These are phyloP conservation scores for Redunca redunca DNA, from an alignment of 2,113 vertebrate species.

Conservation along the genomic window DNA sequence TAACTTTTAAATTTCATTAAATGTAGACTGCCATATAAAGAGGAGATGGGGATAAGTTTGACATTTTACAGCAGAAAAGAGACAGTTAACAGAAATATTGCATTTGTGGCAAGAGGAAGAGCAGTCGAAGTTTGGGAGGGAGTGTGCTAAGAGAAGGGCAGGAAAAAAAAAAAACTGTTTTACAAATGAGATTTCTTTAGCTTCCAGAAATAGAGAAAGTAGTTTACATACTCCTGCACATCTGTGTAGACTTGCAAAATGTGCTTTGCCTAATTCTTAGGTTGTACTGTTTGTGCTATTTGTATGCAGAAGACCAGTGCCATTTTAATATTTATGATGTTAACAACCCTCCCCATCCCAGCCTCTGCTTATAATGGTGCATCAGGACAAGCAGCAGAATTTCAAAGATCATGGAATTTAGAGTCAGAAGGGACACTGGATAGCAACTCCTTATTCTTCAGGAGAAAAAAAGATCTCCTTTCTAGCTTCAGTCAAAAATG, in stretches of 20 bases:
- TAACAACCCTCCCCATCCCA: constrained; percentile 42
- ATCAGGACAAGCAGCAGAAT: constrained; percentile 33
- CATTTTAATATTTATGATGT: constrained; percentile 70
- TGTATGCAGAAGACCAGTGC: constrained; percentile 69
- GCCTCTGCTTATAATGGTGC: not conserved
- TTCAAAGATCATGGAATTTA: constrained; percentile 26
- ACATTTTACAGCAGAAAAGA: constrained; percentile 75
- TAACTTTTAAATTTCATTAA: not conserved
- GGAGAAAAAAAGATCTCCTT: not conserved
- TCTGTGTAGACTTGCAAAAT: constrained; percentile 62
- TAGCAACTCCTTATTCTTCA: not conserved
- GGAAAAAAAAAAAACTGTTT: constrained; percentile 69
- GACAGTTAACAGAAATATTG: constrained; percentile 71
- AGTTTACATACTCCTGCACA: constrained; percentile 61
- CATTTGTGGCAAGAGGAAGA: constrained; percentile 61
- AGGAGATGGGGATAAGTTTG: constrained; percentile 35
- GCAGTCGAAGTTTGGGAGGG: constrained; percentile 66
- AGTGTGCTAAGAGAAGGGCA: constrained; percentile 63
- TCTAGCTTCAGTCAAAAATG: not conserved
- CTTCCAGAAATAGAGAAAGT: constrained; percentile 69
- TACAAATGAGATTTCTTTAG: constrained; percentile 72
- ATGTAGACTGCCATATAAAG: not conserved
- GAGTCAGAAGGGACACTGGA: not conserved
- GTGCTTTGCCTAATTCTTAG: constrained; percentile 51
- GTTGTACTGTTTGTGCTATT: constrained; percentile 50